phyloP scores from a whole-genome alignment of 2,888 invertebrate species.

The Lomographa bimaculata region DNA sequence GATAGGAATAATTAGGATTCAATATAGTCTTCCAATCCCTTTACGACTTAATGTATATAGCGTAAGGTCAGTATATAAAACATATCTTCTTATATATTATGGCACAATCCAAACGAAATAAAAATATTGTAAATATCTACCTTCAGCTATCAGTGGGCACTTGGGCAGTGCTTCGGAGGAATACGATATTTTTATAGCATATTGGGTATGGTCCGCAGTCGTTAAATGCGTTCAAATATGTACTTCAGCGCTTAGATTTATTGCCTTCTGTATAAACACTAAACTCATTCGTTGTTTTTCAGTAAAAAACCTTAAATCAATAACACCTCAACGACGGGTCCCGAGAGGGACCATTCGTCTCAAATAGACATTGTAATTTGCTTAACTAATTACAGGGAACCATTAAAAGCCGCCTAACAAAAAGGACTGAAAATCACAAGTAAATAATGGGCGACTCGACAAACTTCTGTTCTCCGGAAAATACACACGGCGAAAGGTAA shows the following conservation, averaged over 20 bases:
- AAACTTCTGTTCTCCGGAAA: conserved; percentile 11
- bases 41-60: no score
- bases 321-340: conserved; percentile 31
- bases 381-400: conserved; percentile 52
- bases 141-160: no score
- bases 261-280: no score
- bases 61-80: no score
- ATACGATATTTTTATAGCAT: conserved; percentile 12
- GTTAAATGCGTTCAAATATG: conserved; percentile 13
- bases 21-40: no score
- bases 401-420: conserved; percentile 37
- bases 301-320: conserved; percentile 6
- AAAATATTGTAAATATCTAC: no score
- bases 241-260: conserved; percentile 3
- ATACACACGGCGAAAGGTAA: no score
- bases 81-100: no score
- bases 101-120: no score
- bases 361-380: conserved; percentile 54
- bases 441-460: conserved; percentile 32
- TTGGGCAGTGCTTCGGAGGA: no score
- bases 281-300: no score
- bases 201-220: conserved; percentile 11
- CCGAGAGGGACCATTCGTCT: conserved; percentile 28
- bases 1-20: no score
- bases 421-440: conserved; percentile 34